Evolutionary conservation across 1,140 invertebrate species (phyloP).

Genomic region (Drosophila eugracilis): DNA sequence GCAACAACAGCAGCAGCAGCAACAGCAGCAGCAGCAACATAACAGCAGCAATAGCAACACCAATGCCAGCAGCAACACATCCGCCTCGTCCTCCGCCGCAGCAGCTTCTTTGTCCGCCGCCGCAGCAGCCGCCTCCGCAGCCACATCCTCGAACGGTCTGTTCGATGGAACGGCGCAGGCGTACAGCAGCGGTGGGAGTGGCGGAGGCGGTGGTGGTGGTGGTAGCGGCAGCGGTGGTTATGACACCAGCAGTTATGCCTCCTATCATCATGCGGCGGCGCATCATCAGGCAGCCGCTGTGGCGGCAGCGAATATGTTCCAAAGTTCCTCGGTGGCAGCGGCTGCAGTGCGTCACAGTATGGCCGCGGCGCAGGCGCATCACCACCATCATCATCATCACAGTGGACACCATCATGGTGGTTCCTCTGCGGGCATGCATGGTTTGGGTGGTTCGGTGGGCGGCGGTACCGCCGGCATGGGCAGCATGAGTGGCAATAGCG

Average conservation of each 20-base stretch:
- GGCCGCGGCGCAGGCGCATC: constrained; percentile 70
- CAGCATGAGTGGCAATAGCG: constrained; percentile 48
- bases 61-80: constrained; percentile 69
- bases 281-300: constrained; percentile 78
- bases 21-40: constrained; percentile 79
- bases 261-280: constrained; percentile 79
- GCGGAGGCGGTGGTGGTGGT: constrained; percentile 28
- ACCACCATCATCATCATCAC: constrained; percentile 74
- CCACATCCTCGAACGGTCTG: constrained; percentile 65
- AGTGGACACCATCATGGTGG: constrained; percentile 59
- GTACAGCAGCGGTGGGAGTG: constrained; percentile 45
- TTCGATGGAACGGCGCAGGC: constrained; percentile 82
- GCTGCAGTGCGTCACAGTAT: constrained; percentile 79
- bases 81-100: constrained; percentile 61
- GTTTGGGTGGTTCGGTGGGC: constrained; percentile 50
- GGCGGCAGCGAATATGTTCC: constrained; percentile 80
- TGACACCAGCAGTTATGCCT: constrained; percentile 75
- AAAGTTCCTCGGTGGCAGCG: constrained; percentile 80
- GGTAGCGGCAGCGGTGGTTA: constrained; percentile 43
- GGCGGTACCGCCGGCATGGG: constrained; percentile 43
- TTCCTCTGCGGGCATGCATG: constrained; percentile 47
- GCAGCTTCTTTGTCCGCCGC: constrained; percentile 57
- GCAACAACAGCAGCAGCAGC: constrained; percentile 63
- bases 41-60: constrained; percentile 64
- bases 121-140: constrained; percentile 55